Percentiles rank a stretch among this genome's conserved stretches.
phyloP scores from a whole-genome alignment of 2,113 vertebrate species.

The Ginglymostoma cirratum region DNA sequence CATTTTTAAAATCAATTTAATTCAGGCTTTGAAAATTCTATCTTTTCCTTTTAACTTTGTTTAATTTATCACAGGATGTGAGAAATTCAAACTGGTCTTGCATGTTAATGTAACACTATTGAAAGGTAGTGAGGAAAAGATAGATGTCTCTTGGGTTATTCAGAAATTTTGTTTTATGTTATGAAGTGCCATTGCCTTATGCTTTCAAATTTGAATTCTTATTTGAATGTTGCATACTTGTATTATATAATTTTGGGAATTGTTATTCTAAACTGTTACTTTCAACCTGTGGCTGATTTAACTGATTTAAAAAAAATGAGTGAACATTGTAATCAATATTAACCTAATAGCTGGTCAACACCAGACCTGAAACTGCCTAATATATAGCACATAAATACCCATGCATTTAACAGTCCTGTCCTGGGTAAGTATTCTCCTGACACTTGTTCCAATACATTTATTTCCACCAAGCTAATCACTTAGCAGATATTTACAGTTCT shows the following conservation, averaged over 20 bases:
- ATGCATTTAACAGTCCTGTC: too few species aligned
- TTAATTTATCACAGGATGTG: constrained; percentile 34
- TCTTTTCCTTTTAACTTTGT: neutral
- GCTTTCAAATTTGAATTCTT: constrained; percentile 60
- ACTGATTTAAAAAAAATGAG: constrained; percentile 33
- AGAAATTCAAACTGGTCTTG: constrained; percentile 45
- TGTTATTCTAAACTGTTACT: constrained; percentile 45
- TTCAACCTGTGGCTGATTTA: constrained; percentile 49
- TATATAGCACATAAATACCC: too few species aligned
- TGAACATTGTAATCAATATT: constrained; percentile 16
- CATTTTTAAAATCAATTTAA: neutral
- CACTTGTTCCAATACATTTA: neutral
- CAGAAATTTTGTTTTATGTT: constrained; percentile 50
- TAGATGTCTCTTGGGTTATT: constrained; percentile 52
- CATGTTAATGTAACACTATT: constrained; percentile 47
- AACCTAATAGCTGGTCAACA: neutral
- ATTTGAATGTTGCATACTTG: constrained; percentile 52
- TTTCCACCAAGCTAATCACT: neutral
- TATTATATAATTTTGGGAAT: constrained; percentile 42
- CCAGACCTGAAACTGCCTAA: neutral
- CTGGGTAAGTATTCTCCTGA: neutral
- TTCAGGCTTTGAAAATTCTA: neutral
- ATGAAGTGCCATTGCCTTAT: constrained; percentile 40
- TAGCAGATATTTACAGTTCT: neutral
- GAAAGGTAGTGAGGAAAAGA: constrained; percentile 47